phyloP scores from a whole-genome alignment of 1,140 invertebrate genomes.

The Tetragonula clypearis region DNA sequence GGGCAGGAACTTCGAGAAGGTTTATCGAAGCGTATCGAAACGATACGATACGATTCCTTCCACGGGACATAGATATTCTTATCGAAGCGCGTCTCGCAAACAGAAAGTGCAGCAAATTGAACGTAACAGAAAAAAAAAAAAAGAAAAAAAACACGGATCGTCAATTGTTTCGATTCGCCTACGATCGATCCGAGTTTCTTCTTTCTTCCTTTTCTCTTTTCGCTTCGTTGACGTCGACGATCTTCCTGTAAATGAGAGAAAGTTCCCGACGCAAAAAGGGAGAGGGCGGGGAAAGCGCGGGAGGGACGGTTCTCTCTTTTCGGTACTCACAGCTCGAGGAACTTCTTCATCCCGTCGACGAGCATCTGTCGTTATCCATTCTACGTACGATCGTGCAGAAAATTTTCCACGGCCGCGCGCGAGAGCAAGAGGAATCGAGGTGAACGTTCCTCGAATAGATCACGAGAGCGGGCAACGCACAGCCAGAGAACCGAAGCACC shows the following conservation, averaged over 20 bases:
- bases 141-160: background rate
- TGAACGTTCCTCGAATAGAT: conserved; percentile 4
- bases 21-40: background rate
- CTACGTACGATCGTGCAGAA: background rate
- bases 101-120: background rate
- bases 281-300: no score
- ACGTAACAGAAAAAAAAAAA: background rate
- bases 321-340: conserved; percentile 54
- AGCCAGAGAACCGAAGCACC: background rate
- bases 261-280: background rate
- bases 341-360: conserved; percentile 61
- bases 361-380: conserved; percentile 37
- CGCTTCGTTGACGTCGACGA: background rate
- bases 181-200: background rate
- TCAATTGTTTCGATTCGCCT: background rate
- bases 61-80: background rate
- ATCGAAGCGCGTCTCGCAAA: background rate
- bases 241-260: background rate
- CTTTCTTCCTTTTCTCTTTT: no score
- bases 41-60: background rate
- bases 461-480: background rate
- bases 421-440: conserved; percentile 10
- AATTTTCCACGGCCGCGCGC: background rate
- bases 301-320: background rate
- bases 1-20: no score